A percentile compares a stretch with the other conserved stretches of the same genome.
Evolutionary conservation across 2,113 vertebrate genomes (phyloP).

Genomic region (Pachyramphus minor): DNA sequence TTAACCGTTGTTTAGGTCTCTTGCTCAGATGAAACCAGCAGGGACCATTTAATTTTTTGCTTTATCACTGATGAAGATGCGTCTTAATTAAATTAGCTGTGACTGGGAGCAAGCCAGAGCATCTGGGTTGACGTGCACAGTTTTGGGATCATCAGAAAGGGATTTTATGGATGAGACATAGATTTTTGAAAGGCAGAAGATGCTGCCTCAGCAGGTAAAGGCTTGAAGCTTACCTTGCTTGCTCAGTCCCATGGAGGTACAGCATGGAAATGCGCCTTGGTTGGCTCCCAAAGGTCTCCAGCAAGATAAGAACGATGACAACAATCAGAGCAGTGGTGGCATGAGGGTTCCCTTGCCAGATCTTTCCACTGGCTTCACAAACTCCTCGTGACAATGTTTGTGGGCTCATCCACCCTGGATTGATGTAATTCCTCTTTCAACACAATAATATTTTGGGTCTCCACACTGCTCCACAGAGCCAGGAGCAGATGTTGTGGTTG

Average conservation of each 20-base stretch:
- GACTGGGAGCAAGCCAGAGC: not conserved
- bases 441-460: not conserved
- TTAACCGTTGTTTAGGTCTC: not conserved
- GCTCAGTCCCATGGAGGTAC: not conserved
- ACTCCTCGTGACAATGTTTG: not conserved
- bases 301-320: not conserved
- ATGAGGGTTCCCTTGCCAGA: not conserved
- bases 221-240: not conserved
- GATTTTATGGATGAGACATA: rapidly evolving
- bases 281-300: not conserved
- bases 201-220: not conserved
- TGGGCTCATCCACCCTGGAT: not conserved
- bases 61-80: not conserved
- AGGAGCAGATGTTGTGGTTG: conserved; percentile 40
- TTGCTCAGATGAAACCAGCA: not conserved
- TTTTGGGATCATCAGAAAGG: not conserved
- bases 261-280: not conserved
- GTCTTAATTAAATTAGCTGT: not conserved
- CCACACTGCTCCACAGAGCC: not conserved
- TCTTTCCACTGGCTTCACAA: not conserved
- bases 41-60: not conserved
- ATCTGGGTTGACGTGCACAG: not conserved
- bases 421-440: not conserved
- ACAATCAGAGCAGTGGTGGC: not conserved
- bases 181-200: not conserved